These are phyloP conservation scores for Dicentrarchus labrax DNA, from an alignment of 2,113 vertebrate genomes.

Conservation along the genomic window DNA sequence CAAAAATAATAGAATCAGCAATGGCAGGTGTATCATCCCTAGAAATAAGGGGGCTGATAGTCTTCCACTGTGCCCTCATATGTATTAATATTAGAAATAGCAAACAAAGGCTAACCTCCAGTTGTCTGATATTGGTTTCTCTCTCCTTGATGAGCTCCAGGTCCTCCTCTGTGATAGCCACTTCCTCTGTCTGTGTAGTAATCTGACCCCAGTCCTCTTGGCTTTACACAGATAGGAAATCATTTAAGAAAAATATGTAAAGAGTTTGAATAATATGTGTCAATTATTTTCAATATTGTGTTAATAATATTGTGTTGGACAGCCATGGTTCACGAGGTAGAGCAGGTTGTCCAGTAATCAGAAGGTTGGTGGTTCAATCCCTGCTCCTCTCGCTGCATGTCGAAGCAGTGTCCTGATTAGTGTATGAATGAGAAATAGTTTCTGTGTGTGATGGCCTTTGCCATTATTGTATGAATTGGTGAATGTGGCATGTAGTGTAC, in stretches of 20 bases:
- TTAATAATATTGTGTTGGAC: background rate
- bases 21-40: background rate
- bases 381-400: too few relatives aligned
- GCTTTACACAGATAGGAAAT: constrained; percentile 76
- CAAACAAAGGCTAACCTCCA: constrained; percentile 87
- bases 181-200: constrained; percentile 90
- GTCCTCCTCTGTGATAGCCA: constrained; percentile 93
- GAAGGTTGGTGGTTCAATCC: too few relatives aligned
- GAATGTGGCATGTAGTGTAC: too few relatives aligned
- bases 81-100: background rate
- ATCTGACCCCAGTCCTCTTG: constrained; percentile 95
- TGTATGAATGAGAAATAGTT: too few relatives aligned
- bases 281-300: too few relatives aligned
- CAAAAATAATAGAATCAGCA: background rate
- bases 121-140: constrained; percentile 94
- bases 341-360: too few relatives aligned
- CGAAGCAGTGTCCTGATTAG: too few relatives aligned
- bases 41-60: too few relatives aligned
- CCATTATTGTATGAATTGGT: too few relatives aligned
- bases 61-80: background rate
- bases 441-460: too few relatives aligned
- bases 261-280: background rate
- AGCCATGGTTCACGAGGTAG: too few relatives aligned
- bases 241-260: background rate
- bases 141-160: constrained; percentile 96